These are phyloP conservation scores for Centropristis striata DNA, from an alignment of 2,113 vertebrate species.

Conservation along the genomic window DNA sequence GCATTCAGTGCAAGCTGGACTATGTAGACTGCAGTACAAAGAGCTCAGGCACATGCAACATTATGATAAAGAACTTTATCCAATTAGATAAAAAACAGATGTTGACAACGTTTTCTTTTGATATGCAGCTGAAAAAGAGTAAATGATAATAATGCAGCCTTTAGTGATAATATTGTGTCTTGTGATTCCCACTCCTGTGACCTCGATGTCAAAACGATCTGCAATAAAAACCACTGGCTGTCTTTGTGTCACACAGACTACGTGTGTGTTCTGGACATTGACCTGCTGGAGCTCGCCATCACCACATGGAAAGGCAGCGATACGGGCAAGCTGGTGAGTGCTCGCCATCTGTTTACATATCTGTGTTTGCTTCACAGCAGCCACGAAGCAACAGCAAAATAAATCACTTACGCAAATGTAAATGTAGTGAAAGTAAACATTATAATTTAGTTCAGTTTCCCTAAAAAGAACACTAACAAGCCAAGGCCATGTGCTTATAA, in stretches of 20 bases:
- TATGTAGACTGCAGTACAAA: too few relatives aligned
- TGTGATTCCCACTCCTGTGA: too few relatives aligned
- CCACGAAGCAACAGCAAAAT: neutral
- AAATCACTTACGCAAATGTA: slow-evolving; percentile 8
- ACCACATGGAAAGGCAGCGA: slow-evolving; percentile 93
- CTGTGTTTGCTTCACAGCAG: slow-evolving; percentile 12
- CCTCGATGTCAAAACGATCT: neutral
- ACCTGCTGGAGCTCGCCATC: slow-evolving; percentile 92
- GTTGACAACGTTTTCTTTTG: too few relatives aligned
- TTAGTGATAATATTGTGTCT: too few relatives aligned
- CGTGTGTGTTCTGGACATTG: slow-evolving; percentile 92
- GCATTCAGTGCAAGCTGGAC: too few relatives aligned
- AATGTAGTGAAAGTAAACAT: slow-evolving; percentile 21
- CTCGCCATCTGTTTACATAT: slow-evolving; percentile 2
- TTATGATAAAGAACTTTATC: too few relatives aligned
- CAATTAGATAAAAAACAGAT: too few relatives aligned
- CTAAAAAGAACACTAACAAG: slow-evolving; percentile 44
- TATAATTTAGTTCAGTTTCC: slow-evolving; percentile 33
- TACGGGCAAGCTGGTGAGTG: slow-evolving; percentile 87
- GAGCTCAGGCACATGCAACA: too few relatives aligned
- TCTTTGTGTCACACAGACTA: slow-evolving; percentile 85
- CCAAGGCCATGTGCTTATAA: slow-evolving; percentile 32
- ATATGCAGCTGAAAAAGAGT: too few relatives aligned
- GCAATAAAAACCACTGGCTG: neutral
- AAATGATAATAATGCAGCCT: too few relatives aligned